Conservation (phyloP, 2,888 invertebrate species). For the Pomacea canaliculata region DNA sequence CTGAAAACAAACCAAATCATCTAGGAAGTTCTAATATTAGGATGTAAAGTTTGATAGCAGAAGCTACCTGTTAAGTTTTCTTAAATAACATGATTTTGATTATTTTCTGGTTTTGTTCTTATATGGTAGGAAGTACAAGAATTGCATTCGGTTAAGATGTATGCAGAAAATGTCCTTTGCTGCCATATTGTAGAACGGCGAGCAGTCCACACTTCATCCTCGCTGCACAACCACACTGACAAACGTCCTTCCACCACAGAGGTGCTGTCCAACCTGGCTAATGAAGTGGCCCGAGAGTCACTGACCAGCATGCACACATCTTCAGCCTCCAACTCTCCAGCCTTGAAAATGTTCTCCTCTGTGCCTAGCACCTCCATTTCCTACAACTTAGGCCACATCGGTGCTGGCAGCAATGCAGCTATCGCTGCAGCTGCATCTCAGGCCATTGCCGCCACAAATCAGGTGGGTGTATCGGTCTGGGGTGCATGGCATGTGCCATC, state of each 20-base stretch:
- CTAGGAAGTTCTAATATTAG: no score
- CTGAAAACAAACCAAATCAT: no score
- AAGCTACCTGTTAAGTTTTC: no score
- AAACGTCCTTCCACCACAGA: constrained; percentile 62
- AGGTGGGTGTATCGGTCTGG: constrained; percentile 65
- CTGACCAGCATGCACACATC: constrained; percentile 37
- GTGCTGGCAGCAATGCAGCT: constrained; percentile 84
- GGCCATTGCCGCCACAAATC: constrained; percentile 93
- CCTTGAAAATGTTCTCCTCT: constrained; percentile 58
- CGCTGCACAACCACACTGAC: constrained; percentile 50
- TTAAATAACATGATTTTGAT: no score
- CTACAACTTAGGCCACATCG: constrained; percentile 76
- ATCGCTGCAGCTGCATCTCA: constrained; percentile 92
- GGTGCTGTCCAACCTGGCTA: constrained; percentile 63
- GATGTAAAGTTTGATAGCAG: no score
- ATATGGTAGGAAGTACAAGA: no score
- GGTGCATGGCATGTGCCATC: not conserved
- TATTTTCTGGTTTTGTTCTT: no score
- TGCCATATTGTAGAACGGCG: constrained; percentile 46
- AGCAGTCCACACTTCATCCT: constrained; percentile 40
- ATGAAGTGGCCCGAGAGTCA: constrained; percentile 64
- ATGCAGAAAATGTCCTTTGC: no score
- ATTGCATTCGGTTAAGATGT: no score
- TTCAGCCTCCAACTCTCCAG: constrained; percentile 60
- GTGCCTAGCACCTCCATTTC: constrained; percentile 60